Evolutionary conservation across 2,888 invertebrate species (phyloP).

Genomic region (Drosophila algonquin): DNA sequence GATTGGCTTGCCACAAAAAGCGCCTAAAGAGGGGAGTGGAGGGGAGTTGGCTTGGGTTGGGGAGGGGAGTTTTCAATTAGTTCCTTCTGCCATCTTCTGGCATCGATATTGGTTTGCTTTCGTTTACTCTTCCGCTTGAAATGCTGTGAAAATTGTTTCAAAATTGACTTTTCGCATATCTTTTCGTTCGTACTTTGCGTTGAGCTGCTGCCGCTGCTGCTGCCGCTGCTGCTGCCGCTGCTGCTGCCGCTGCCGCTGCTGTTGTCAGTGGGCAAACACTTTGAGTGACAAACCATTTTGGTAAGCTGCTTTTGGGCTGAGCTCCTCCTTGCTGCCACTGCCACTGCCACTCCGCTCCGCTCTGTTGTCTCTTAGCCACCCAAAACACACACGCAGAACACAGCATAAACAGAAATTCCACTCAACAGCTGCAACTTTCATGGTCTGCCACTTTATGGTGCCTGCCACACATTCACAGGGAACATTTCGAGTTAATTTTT

Average conservation of each 20-base stretch:
- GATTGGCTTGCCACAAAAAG: neutral
- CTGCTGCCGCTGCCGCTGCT: neutral
- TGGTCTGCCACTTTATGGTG: conserved; percentile 14
- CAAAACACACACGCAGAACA: too few species aligned
- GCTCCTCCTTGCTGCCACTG: conserved; percentile 18
- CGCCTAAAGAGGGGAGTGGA: neutral
- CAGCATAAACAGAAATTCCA: conserved; percentile 28
- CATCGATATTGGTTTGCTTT: neutral
- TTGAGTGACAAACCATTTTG: conserved; percentile 42
- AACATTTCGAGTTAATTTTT: neutral
- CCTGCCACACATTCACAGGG: neutral
- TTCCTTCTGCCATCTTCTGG: neutral
- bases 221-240: neutral
- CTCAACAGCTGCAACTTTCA: conserved; percentile 34
- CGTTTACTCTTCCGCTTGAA: conserved; percentile 1
- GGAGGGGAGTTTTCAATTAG: neutral
- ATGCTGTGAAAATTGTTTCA: conserved; percentile 5
- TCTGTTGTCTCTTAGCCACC: neutral
- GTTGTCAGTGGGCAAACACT: conserved; percentile 51
- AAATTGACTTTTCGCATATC: conserved; percentile 16
- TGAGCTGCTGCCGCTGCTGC: too few species aligned
- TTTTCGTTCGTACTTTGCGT: neutral
- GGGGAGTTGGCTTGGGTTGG: too few species aligned
- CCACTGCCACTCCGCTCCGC: neutral
- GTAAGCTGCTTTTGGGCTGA: conserved; percentile 41